Base-by-base conservation (phyloP, 2,113 vertebrate species). In the Clarias macrocephalus region DNA sequence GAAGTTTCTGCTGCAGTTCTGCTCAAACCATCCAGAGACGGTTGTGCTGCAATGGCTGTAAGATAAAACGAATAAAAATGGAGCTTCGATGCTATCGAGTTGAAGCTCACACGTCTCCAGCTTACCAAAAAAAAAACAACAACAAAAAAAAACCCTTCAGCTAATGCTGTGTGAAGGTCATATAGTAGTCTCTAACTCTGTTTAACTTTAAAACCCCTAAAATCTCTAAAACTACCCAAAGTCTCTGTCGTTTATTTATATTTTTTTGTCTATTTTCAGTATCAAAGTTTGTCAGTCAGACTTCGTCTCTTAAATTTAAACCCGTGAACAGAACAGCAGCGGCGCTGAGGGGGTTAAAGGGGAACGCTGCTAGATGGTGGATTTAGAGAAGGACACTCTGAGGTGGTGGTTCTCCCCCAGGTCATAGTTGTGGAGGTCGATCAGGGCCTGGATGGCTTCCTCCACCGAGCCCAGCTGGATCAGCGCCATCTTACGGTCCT, bases 401-500 rank as follows among this genome's bases (percentile, higher is more conserved):
- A 97, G 96, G 91, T 95, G 94, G 80, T 96, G 95, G 80, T 96
- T 95, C 89, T 96, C 95, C 91, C 96, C 96, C 91, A 97, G 93
- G 91, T 97, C 95, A 86, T 96, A 92, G 89, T 96, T 94, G 88
- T 97, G 97, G 92, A 97, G 95, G 23, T 95, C 94, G 90, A 96
- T 97, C 84, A 97, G 95, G 66, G 96, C 96, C 0, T 96, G 95
- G 89, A 97, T 92, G 85, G 95, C 97, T 94, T 97, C 96, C 90
- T 97, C 96, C 90, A 97, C 94, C 73, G 95, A 96, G 75, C 92
- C 94, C 93, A 97, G 91, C 19, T 96, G 95, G 90, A 97, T 96
- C 89, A 97, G 93, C 37, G 96, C 96, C 96, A 96, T 97, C 94
- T 94, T 97, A 87, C 91, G 92, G 90, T 96, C 94, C 86, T 93